Evolutionary conservation across 2,888 invertebrate genomes (phyloP), one percentile per base, ranked within the genome.

Genomic region (Andrena fulva): DNA sequence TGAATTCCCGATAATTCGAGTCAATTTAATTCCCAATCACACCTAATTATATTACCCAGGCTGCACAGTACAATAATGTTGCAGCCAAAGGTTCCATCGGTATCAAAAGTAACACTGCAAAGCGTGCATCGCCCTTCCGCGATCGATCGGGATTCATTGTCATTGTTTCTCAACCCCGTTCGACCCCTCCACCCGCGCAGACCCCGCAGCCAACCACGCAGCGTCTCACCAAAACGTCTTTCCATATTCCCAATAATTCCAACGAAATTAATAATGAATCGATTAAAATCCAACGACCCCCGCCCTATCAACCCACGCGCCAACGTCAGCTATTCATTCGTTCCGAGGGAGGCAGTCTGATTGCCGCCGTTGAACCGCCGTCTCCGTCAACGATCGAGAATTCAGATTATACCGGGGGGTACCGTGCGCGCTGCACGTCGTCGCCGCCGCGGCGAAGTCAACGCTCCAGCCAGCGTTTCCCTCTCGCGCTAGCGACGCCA

Each of bases 391-490:
- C 56, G 56, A 27, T 56, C 27, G 27, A 27, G 24, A 56, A 56
- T 56, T 56, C 27, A 56, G 20, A 56, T 56, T 27, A 27, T 10
- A 20, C 27, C 10, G 24, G 10, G 12, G 56, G 56, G 54, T 54
- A n/a, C 24, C n/a, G 16, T 33, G 27, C 24, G 35, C 33, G 68
- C n/a, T 56, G 24, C 68, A 2, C 35, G 27, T 16, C 52, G 33
- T 8, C 64, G 31, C 29, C 6, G 27, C n/a, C 20, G 20, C n/a
- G 48, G 42, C 31, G 50, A 59, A 59, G 66, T 59, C 56, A 59
- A 73, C 33, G 33, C 31, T 24, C 60, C 50, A 20, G 66, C 24
- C 50, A 33, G 24, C 27, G 67, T 35, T 66, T 20, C 56, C 74
- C 42, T 42, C 20, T 50, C 48, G 42, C 80, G 63, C 42, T 42